Percentiles rank a stretch among this genome's conserved stretches.
These are phyloP conservation scores for Habrosyne pyritoides DNA, from an alignment of 2,888 invertebrate genomes.

Conservation along the genomic window DNA sequence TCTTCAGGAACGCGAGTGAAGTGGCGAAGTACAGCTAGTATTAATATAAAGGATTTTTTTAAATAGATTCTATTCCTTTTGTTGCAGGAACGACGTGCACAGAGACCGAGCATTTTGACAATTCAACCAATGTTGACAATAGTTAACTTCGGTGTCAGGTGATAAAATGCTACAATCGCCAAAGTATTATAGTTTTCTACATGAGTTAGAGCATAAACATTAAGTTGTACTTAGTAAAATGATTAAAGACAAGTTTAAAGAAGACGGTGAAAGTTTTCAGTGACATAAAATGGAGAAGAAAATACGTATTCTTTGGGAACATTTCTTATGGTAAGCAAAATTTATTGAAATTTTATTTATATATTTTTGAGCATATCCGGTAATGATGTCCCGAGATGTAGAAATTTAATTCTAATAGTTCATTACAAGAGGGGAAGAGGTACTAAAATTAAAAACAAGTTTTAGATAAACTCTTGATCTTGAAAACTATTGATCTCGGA, in stretches of 20 bases:
- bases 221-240: conserved; percentile 44
- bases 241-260: conserved; percentile 44
- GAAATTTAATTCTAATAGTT: no score
- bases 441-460: no score
- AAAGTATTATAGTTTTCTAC: neutral
- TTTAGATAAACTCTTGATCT: no score
- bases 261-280: conserved; percentile 34
- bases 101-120: conserved; percentile 20
- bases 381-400: no score
- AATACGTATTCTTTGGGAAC: conserved; percentile 43
- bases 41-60: neutral
- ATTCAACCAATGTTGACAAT: conserved; percentile 30
- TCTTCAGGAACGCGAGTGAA: no score
- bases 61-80: conserved; percentile 30
- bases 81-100: conserved; percentile 38
- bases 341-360: no score
- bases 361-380: no score
- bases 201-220: conserved; percentile 16
- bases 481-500: no score
- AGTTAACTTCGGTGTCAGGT: conserved; percentile 38
- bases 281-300: conserved; percentile 65
- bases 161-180: conserved; percentile 15
- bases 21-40: conserved; percentile 3
- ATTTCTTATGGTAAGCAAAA: conserved; percentile 66
- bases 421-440: no score